A percentile compares a stretch with the other conserved stretches of the same genome.
Conservation (phyloP, 2,888 invertebrate genomes). For the Neoascia interrupta region DNA sequence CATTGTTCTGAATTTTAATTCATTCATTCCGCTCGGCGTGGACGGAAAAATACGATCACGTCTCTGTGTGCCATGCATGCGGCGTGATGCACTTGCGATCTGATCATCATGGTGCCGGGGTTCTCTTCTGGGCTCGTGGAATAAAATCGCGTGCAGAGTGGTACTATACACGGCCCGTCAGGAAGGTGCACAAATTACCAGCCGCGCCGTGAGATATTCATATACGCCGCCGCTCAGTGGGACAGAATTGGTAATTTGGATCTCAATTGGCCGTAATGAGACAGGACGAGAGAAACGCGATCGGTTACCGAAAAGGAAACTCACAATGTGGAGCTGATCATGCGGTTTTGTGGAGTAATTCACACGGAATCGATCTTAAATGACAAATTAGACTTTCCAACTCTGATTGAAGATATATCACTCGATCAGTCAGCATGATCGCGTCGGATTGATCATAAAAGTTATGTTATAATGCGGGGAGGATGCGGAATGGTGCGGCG, state of each 20-base stretch:
- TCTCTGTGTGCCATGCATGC: constrained; percentile 43
- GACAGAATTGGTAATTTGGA: constrained; percentile 69
- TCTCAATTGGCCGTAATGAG: constrained; percentile 68
- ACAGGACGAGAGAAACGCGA: constrained; percentile 66
- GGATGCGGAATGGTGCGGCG: too few species aligned
- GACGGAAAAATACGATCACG: constrained; percentile 57
- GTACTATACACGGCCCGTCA: constrained; percentile 25
- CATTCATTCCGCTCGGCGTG: constrained; percentile 52
- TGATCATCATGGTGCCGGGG: constrained; percentile 57
- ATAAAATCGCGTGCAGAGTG: constrained; percentile 65
- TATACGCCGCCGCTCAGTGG: constrained; percentile 49
- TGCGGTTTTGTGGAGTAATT: constrained; percentile 58
- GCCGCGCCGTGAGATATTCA: neutral
- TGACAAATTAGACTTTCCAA: constrained; percentile 63
- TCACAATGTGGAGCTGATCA: constrained; percentile 24
- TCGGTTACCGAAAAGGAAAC: constrained; percentile 64
- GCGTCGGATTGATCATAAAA: constrained; percentile 29
- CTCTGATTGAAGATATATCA: constrained; percentile 8
- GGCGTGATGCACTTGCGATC: constrained; percentile 58
- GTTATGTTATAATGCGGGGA: constrained; percentile 45
- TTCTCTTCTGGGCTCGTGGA: constrained; percentile 22
- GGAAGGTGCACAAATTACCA: constrained; percentile 63
- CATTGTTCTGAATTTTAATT: constrained; percentile 68
- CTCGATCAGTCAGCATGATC: constrained; percentile 32
- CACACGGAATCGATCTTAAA: constrained; percentile 70